Percentiles rank a stretch among this genome's conserved stretches.
Conservation (phyloP, 2,888 invertebrate species). For the Hirtodrosophila histrioides region DNA sequence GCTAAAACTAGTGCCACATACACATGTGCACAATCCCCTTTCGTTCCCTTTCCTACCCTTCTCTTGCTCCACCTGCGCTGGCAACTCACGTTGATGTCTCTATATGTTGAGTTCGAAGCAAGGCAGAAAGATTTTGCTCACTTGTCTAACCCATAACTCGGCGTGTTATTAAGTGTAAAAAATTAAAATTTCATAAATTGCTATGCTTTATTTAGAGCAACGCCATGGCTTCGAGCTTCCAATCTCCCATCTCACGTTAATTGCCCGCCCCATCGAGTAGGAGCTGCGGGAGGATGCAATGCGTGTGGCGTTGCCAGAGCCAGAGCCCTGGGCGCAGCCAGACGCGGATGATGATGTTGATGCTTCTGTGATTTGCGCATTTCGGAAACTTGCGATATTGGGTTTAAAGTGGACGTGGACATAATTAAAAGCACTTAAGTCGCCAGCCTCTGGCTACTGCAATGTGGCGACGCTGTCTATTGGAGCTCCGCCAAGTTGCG, state of each 20-base stretch:
- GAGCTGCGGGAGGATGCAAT: constrained; percentile 7
- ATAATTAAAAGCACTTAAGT: constrained; percentile 79
- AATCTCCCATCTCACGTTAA: constrained; percentile 35
- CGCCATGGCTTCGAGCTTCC: constrained; percentile 23
- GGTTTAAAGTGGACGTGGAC: constrained; percentile 76
- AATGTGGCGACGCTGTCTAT: constrained; percentile 19
- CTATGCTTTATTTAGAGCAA: constrained; percentile 75
- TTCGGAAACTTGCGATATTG: constrained; percentile 73
- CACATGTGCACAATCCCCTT: too few relatives aligned
- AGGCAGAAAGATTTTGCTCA: constrained; percentile 9
- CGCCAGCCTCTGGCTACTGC: constrained; percentile 27
- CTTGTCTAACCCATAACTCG: constrained; percentile 59
- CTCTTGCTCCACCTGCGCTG: constrained; percentile 61
- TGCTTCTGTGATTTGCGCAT: constrained; percentile 62
- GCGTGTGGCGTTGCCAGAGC: background rate
- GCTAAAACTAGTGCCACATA: too few relatives aligned
- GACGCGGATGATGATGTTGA: constrained; percentile 6
- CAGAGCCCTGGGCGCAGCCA: background rate
- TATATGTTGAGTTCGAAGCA: constrained; percentile 32
- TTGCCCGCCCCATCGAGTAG: constrained; percentile 35
- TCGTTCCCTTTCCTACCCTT: background rate
- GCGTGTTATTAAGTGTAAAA: constrained; percentile 75
- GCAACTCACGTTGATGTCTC: constrained; percentile 73
- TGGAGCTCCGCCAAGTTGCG: constrained; percentile 54
- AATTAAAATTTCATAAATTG: constrained; percentile 78